Conservation (phyloP, 2,113 vertebrate genomes). For the Brachypodius melanocephalos region DNA sequence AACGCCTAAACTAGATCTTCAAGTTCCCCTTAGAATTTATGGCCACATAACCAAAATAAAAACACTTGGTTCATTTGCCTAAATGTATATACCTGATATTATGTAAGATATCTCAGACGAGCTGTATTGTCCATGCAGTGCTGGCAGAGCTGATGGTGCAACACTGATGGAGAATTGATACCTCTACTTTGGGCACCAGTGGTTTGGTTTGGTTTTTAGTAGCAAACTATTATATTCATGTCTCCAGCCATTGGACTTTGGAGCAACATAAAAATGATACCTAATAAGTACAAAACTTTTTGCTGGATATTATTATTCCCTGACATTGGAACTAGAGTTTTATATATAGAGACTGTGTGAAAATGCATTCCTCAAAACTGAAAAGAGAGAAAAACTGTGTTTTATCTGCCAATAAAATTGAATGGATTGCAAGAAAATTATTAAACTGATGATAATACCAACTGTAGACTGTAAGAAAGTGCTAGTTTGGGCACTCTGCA, state of each 20-base stretch:
- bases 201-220: neutral
- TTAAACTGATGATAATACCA: neutral
- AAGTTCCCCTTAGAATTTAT: neutral
- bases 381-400: neutral
- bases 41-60: neutral
- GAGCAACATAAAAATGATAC: neutral
- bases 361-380: neutral
- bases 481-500: neutral
- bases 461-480: neutral
- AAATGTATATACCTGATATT: neutral
- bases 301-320: neutral
- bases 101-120: neutral
- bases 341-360: neutral
- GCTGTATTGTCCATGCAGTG: neutral
- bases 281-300: neutral
- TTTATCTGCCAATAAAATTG: neutral
- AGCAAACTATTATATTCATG: neutral
- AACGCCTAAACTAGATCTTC: neutral
- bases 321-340: neutral
- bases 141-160: neutral
- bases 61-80: neutral
- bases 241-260: neutral
- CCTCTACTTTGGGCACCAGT: fast-evolving
- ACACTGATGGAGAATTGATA: neutral
- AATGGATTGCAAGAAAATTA: neutral